Conservation (phyloP, 92 coral and sea anemone genomes). For the Nematostella vectensis region DNA sequence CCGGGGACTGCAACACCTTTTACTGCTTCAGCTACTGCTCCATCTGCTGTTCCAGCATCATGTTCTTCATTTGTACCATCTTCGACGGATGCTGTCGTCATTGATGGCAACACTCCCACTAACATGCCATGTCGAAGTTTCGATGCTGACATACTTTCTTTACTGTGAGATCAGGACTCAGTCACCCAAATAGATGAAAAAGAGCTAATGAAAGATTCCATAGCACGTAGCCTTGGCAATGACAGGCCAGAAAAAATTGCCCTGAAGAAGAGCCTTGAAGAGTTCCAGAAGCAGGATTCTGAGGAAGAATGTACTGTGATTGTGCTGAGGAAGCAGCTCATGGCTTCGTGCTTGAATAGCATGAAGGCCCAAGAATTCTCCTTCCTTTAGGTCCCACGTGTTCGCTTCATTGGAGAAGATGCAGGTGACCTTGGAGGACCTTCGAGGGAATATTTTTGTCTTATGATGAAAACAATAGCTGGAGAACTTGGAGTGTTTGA, state of each 20-base stretch:
- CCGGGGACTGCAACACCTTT: neutral
- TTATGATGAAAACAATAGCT: slow-evolving; percentile 21
- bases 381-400: slow-evolving; percentile 28
- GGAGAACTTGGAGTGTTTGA: slow-evolving; percentile 38
- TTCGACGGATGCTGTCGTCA: too few relatives aligned
- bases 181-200: slow-evolving; percentile 14
- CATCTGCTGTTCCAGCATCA: too few relatives aligned
- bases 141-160: slow-evolving; percentile 9
- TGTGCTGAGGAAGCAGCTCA: slow-evolving; percentile 32
- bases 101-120: slow-evolving; percentile 5
- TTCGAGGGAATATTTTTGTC: slow-evolving; percentile 32
- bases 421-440: slow-evolving; percentile 30
- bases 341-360: slow-evolving; percentile 29
- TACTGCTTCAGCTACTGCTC: neutral
- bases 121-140: slow-evolving; percentile 8
- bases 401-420: slow-evolving; percentile 34
- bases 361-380: slow-evolving; percentile 31
- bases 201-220: slow-evolving; percentile 36
- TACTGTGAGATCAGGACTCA: slow-evolving; percentile 32
- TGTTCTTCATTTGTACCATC: too few relatives aligned
- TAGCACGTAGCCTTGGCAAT: slow-evolving; percentile 37
- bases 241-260: slow-evolving; percentile 24
- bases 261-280: slow-evolving; percentile 16
- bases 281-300: slow-evolving; percentile 19
- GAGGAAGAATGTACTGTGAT: slow-evolving; percentile 22